A percentile compares a stretch with the other conserved stretches of the same genome.
phyloP scores from a whole-genome alignment of 2,113 vertebrate genomes.

The Coracopsis vasa region DNA sequence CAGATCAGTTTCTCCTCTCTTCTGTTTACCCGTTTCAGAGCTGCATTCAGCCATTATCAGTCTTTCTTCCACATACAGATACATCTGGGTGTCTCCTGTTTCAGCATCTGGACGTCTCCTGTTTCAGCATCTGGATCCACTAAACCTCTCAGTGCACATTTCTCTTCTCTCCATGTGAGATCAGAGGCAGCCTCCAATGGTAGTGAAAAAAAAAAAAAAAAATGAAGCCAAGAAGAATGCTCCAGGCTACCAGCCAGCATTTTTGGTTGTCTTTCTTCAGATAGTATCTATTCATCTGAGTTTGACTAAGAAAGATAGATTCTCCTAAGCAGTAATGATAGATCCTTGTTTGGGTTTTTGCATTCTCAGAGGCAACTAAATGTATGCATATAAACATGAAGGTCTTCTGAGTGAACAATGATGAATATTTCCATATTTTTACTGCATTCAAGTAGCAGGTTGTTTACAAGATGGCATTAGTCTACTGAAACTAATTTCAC shows the following conservation, averaged over 20 bases:
- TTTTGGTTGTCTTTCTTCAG: neutral
- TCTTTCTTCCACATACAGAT: neutral
- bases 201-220: neutral
- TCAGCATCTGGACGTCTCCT: neutral
- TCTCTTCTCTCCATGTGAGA: neutral
- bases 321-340: neutral
- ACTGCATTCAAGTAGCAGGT: neutral
- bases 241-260: neutral
- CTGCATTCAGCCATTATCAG: neutral
- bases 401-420: neutral
- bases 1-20: neutral
- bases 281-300: neutral
- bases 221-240: neutral
- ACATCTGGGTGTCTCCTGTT: neutral
- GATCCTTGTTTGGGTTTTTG: neutral
- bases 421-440: neutral
- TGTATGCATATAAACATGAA: neutral
- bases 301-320: neutral
- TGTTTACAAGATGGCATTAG: neutral
- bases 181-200: neutral
- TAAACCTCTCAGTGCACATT: neutral
- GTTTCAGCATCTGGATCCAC: neutral
- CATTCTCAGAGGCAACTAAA: neutral
- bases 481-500: neutral
- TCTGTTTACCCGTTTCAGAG: neutral